phyloP scores from a whole-genome alignment of 2,113 vertebrate species.

The Pelecanus crispus region DNA sequence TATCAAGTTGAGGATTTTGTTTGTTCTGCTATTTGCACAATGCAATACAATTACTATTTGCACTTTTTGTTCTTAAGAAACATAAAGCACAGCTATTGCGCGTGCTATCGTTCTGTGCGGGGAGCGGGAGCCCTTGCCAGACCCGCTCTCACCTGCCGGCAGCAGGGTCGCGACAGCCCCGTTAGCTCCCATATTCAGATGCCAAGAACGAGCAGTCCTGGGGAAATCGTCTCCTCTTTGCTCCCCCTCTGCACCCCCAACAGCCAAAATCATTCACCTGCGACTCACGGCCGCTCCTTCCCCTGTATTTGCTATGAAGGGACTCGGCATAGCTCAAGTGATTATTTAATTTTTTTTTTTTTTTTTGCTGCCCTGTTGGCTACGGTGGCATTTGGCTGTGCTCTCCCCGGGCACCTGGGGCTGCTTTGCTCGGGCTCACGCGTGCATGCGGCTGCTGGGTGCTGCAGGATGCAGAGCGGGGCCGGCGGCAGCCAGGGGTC shows the following conservation, averaged over 20 bases:
- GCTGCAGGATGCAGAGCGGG: neutral
- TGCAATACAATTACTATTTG: slow-evolving; percentile 16
- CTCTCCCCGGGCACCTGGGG: accelerated
- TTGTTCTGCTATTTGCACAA: slow-evolving; percentile 51
- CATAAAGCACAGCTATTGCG: neutral
- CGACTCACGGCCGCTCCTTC: neutral
- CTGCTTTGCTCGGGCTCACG: neutral
- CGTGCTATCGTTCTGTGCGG: accelerated
- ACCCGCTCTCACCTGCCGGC: neutral
- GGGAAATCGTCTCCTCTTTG: neutral
- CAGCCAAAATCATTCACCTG: neutral
- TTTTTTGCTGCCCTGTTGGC: neutral
- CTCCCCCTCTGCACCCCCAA: neutral
- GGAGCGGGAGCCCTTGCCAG: neutral
- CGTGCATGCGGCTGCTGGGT: accelerated
- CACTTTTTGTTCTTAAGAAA: neutral
- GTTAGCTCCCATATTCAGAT: accelerated
- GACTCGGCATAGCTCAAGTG: accelerated
- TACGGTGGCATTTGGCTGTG: accelerated
- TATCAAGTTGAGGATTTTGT: slow-evolving; percentile 46
- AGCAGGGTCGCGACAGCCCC: neutral
- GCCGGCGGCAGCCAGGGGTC: no score
- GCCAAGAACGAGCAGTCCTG: neutral
- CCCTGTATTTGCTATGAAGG: neutral
- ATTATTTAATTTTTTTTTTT: neutral